A percentile compares a stretch with the other conserved stretches of the same genome.
Evolutionary conservation across 1,140 invertebrate species (phyloP).

Genomic region (Sycobia sp.): DNA sequence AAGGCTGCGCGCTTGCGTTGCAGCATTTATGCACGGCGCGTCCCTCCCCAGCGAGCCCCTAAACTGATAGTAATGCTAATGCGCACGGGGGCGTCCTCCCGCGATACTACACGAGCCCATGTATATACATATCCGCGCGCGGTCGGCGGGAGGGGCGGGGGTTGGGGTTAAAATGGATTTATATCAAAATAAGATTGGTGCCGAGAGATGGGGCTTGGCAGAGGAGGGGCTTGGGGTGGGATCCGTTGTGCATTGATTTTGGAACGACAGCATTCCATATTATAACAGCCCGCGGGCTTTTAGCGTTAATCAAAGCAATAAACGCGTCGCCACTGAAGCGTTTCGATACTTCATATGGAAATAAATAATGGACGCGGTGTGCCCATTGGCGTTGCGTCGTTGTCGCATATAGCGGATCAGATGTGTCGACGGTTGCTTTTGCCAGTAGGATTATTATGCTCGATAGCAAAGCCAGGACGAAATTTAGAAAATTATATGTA

Average conservation of each 20-base stretch:
- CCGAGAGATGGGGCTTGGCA: not conserved
- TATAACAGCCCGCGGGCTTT: too few relatives aligned
- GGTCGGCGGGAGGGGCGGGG: not conserved
- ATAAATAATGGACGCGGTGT: too few relatives aligned
- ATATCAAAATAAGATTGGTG: conserved; percentile 22
- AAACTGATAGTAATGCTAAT: conserved; percentile 29
- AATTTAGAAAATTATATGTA: too few relatives aligned
- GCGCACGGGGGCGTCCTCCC: not conserved
- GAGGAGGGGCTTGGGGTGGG: too few relatives aligned
- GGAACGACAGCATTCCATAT: too few relatives aligned
- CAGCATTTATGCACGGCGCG: not conserved
- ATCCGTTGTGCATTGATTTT: too few relatives aligned
- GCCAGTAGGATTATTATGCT: too few relatives aligned
- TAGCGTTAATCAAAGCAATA: conserved; percentile 1
- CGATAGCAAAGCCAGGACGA: too few relatives aligned
- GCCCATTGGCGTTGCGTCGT: too few relatives aligned
- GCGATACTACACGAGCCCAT: not conserved
- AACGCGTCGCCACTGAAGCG: not conserved
- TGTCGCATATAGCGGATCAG: too few relatives aligned
- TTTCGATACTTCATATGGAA: too few relatives aligned
- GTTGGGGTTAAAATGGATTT: not conserved
- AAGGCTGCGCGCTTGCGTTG: not conserved
- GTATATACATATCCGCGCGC: not conserved
- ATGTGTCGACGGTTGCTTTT: too few relatives aligned
- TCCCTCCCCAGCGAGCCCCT: conserved; percentile 10